Base-by-base conservation (phyloP, 2,888 invertebrate species). In the Andrena marginata region DNA sequence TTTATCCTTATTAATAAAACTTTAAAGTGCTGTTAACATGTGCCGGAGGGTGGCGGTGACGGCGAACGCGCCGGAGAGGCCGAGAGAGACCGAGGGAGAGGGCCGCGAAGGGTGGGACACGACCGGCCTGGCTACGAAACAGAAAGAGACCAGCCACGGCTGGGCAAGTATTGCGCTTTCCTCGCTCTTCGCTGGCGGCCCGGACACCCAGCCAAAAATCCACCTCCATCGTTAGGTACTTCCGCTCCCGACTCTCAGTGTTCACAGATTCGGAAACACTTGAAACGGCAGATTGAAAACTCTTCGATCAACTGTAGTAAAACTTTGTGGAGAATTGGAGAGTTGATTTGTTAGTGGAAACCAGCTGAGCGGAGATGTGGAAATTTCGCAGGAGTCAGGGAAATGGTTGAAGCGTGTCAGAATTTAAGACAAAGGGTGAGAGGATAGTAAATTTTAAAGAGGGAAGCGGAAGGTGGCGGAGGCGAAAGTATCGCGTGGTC, bases 1-100 rank as follows among this genome's bases (percentile, higher is more conserved):
- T 93, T 93, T 93, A 93, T 93, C 91, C 92, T 93, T 93, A 93
- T 93, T 93, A 94, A 94, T 93, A 93, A 93, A 92, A 89, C 89
- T 92, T 92, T 90, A 90, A 91, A 91, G 90, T 90, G 90, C 92
- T 93, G 93, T 93, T 93, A 91, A 93, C 93, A 92, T 92, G 91
- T 90, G 89, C 88, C 87, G 84, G 80, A 86, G 86, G 77, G 77
- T 77, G 70, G 84, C 73, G 76, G 72, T 71, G 73, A 84, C 64
- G 73, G 78, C 63, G 65, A 78, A 56, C 63, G 75, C 75, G 75
- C 63, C 69, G 67, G 65, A 80, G 71, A 80, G 31, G 65, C 51
- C 33, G 65, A 65, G 49, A 69, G 62, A 68, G 78, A 35, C 33
- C 51, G 51, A 20, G 31, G 1, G 51, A 42, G 13, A 42, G 42